Percentiles rank a stretch among this genome's conserved stretches.
phyloP scores from a whole-genome alignment of 2,113 vertebrate genomes.

The Colius striatus region DNA sequence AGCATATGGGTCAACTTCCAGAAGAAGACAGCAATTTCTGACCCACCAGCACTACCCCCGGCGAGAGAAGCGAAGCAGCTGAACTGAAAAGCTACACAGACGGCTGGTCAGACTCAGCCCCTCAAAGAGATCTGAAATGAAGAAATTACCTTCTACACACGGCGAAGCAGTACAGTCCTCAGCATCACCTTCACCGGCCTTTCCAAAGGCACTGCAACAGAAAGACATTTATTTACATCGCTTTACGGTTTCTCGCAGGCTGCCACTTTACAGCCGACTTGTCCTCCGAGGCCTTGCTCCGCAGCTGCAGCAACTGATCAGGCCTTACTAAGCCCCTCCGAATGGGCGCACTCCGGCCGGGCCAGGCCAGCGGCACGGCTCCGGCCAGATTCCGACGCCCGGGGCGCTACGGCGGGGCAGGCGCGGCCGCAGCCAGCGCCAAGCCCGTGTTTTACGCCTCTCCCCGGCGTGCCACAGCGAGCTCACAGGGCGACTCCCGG shows the following conservation, averaged over 20 bases:
- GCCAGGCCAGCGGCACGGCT: too few species aligned
- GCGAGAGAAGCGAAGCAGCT: neutral
- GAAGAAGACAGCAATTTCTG: neutral
- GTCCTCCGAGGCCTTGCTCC: neutral
- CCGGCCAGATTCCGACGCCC: too few species aligned
- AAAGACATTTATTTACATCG: rapidly evolving
- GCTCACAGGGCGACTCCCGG: neutral
- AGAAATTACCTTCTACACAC: constrained; percentile 70
- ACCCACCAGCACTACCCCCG: rapidly evolving
- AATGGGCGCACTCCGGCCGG: neutral
- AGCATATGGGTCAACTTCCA: neutral
- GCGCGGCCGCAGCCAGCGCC: neutral
- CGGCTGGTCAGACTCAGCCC: neutral
- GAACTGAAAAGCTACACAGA: neutral
- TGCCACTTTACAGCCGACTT: neutral
- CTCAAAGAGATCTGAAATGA: neutral
- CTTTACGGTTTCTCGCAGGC: rapidly evolving
- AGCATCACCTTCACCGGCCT: neutral
- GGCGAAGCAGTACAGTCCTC: neutral
- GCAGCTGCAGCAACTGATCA: constrained; percentile 17
- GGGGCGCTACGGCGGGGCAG: too few species aligned
- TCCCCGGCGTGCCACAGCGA: neutral
- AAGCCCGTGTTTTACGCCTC: too few species aligned
- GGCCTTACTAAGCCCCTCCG: neutral
- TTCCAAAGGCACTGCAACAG: constrained; percentile 56